These are phyloP conservation scores for Brachypodius melanocephalos DNA, from an alignment of 2,113 vertebrate species.

Conservation along the genomic window DNA sequence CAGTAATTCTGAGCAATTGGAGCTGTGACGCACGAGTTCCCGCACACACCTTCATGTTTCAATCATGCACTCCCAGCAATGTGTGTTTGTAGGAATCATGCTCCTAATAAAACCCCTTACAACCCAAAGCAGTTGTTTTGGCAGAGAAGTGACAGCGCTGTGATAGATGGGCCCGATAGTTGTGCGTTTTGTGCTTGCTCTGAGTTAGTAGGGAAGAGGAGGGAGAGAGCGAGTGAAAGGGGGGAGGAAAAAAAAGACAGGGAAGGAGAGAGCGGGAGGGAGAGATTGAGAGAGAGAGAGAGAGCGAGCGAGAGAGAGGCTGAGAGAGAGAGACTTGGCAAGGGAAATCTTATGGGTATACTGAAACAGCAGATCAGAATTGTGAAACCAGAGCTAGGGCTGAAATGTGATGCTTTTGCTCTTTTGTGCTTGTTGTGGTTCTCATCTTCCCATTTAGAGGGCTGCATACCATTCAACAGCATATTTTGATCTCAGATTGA, in stretches of 20 bases:
- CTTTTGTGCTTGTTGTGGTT: slow-evolving; percentile 69
- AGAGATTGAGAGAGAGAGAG: slow-evolving; percentile 37
- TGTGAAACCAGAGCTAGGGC: slow-evolving; percentile 75
- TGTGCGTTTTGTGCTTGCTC: slow-evolving; percentile 67
- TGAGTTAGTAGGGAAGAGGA: slow-evolving; percentile 63
- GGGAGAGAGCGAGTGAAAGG: slow-evolving; percentile 50
- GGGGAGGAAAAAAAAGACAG: slow-evolving; percentile 31
- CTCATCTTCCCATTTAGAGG: slow-evolving; percentile 61
- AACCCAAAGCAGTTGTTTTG: slow-evolving; percentile 62
- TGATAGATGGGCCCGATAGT: slow-evolving; percentile 69
- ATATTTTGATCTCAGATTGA: slow-evolving; percentile 68
- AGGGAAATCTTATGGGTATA: slow-evolving; percentile 67
- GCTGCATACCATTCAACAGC: slow-evolving; percentile 65
- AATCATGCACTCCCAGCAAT: slow-evolving; percentile 45
- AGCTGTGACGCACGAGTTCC: slow-evolving; percentile 63
- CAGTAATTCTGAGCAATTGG: slow-evolving; percentile 61
- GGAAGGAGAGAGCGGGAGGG: slow-evolving; percentile 52
- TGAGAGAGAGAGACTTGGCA: slow-evolving; percentile 69
- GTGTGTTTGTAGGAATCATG: slow-evolving; percentile 49
- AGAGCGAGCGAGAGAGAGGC: slow-evolving; percentile 8
- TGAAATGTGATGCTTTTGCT: slow-evolving; percentile 78
- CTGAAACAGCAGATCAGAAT: slow-evolving; percentile 75
- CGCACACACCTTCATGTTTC: slow-evolving; percentile 48
- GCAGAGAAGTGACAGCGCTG: slow-evolving; percentile 45
- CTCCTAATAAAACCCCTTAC: slow-evolving; percentile 61